Conservation (phyloP, 2,797 vertebrate genomes). For the Intellagama lesueurii region DNA sequence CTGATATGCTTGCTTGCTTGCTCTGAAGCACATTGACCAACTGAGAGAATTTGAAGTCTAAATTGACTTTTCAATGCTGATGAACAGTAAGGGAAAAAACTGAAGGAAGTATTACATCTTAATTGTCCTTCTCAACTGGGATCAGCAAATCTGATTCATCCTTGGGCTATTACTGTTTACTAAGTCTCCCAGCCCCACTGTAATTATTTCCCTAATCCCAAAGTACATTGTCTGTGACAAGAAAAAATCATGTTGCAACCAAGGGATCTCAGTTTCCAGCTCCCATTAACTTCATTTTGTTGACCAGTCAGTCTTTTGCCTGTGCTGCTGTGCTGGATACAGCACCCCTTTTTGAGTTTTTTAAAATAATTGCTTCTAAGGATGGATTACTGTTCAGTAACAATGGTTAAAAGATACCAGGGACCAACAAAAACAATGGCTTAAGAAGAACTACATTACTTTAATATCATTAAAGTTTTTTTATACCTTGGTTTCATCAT, state of each 20-base stretch:
- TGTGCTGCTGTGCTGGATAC: not conserved
- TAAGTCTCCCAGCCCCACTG: conserved; percentile 50
- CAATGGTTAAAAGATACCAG: not conserved
- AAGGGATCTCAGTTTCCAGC: not conserved
- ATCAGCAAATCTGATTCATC: conserved; percentile 65
- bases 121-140: conserved; percentile 68
- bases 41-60: conserved; percentile 59
- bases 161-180: conserved; percentile 66
- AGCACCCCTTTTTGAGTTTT: conserved; percentile 10
- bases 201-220: conserved; percentile 68
- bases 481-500: too few relatives aligned
- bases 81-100: conserved; percentile 53
- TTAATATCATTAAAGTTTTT: too few relatives aligned
- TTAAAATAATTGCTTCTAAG: not conserved
- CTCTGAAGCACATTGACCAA: conserved; percentile 52
- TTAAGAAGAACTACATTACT: too few relatives aligned
- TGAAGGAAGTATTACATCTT: conserved; percentile 72
- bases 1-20: conserved; percentile 74
- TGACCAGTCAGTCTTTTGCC: not conserved
- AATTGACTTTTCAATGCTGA: conserved; percentile 70
- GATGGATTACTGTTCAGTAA: conserved; percentile 1
- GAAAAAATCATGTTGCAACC: conserved; percentile 8
- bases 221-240: conserved; percentile 34
- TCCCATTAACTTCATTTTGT: not conserved
- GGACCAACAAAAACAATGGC: not conserved